phyloP scores from a whole-genome alignment of 2,888 invertebrate species.

The Himalopsyche anomala region DNA sequence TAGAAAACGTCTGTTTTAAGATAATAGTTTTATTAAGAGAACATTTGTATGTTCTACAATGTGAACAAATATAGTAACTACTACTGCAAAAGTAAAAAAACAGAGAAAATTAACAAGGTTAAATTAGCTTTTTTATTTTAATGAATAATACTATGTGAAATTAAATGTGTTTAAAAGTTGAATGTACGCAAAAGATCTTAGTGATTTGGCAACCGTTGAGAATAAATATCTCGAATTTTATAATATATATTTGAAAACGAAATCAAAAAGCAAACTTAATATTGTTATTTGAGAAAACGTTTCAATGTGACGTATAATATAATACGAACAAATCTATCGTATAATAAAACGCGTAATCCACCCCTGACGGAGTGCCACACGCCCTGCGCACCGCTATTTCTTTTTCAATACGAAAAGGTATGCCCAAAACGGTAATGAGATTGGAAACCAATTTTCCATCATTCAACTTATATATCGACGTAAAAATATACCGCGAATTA shows the following conservation, averaged over 20 bases:
- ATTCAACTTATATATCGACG: conserved; percentile 53
- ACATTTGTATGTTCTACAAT: no score
- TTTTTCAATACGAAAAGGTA: conserved; percentile 12
- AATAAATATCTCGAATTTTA: neutral
- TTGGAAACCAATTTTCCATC: conserved; percentile 60
- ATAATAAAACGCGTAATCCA: conserved; percentile 39
- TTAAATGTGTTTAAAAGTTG: neutral
- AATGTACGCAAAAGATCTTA: neutral
- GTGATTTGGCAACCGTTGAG: neutral
- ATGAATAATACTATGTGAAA: no score
- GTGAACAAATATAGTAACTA: no score
- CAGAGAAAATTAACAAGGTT: no score
- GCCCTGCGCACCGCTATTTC: neutral
- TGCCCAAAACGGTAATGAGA: conserved; percentile 54
- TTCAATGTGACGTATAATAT: conserved; percentile 16
- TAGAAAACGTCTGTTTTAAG: no score
- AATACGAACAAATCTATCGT: conserved; percentile 32
- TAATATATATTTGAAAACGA: neutral
- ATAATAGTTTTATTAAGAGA: no score
- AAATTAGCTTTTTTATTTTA: no score
- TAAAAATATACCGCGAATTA: conserved; percentile 51
- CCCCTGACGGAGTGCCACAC: neutral
- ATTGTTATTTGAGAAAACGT: neutral
- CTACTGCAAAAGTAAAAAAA: no score
- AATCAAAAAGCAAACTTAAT: neutral